phyloP scores from a whole-genome alignment of 2,797 vertebrate species.

The Erethizon dorsatum region DNA sequence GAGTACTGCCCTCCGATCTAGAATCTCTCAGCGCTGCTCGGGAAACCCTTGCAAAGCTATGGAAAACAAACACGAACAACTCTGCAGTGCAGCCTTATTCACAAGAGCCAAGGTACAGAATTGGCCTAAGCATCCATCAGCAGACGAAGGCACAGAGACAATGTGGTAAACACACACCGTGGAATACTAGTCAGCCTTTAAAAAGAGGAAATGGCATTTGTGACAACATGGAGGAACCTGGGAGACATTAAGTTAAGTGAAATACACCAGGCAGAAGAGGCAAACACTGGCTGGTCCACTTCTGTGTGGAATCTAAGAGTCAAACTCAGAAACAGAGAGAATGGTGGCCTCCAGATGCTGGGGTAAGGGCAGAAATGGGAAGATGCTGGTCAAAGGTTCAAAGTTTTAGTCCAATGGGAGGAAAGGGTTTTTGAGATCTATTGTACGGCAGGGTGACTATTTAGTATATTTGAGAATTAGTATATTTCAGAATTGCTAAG shows the following conservation, averaged over 20 bases:
- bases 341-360: background rate
- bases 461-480: background rate
- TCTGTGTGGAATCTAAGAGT: background rate
- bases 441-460: background rate
- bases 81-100: background rate
- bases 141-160: background rate
- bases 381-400: background rate
- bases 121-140: background rate
- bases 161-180: background rate
- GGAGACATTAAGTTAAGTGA: background rate
- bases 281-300: background rate
- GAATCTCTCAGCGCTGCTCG: background rate
- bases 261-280: background rate
- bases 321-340: background rate
- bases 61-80: constrained; percentile 38
- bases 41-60: background rate
- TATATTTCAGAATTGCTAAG: background rate
- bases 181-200: background rate
- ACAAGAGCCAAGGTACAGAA: background rate
- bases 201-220: background rate
- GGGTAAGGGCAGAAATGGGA: too few species aligned
- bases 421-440: background rate
- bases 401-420: background rate
- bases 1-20: background rate
- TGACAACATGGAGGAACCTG: background rate